A percentile compares a stretch with the other conserved stretches of the same genome.
phyloP scores from a whole-genome alignment of 1,140 invertebrate genomes.

The Temnothorax nylanderi region DNA sequence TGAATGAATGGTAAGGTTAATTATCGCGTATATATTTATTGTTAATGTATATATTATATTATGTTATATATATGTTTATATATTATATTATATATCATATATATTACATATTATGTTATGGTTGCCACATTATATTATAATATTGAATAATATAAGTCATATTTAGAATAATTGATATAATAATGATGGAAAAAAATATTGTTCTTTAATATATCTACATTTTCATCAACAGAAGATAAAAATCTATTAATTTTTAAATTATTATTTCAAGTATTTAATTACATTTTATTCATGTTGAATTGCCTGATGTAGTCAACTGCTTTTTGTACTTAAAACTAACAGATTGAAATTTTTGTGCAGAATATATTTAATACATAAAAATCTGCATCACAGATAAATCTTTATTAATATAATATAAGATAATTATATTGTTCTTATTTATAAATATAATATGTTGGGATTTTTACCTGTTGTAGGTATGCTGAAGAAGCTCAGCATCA shows the following conservation, averaged over 20 bases:
- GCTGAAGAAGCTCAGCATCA: conserved; percentile 82
- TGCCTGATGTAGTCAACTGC: neutral
- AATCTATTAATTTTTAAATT: neutral
- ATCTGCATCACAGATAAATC: neutral
- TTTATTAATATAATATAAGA: neutral
- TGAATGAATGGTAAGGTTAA: conserved; percentile 89
- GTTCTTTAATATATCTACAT: neutral
- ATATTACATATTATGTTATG: neutral
- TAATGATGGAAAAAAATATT: neutral
- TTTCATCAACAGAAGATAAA: neutral
- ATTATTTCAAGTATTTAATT: neutral
- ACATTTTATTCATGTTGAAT: neutral
- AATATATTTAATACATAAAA: neutral
- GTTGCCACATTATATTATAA: neutral
- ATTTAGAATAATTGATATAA: neutral
- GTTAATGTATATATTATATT: neutral
- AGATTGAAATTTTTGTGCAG: neutral
- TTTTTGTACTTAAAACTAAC: neutral
- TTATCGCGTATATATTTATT: neutral
- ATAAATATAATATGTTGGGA: neutral
- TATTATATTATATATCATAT: neutral
- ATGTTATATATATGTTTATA: no score
- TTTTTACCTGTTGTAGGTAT: conserved; percentile 74
- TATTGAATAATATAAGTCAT: neutral
- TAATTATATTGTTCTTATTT: neutral